phyloP scores from a whole-genome alignment of 1,140 invertebrate genomes.

The Lethrus apterus region DNA sequence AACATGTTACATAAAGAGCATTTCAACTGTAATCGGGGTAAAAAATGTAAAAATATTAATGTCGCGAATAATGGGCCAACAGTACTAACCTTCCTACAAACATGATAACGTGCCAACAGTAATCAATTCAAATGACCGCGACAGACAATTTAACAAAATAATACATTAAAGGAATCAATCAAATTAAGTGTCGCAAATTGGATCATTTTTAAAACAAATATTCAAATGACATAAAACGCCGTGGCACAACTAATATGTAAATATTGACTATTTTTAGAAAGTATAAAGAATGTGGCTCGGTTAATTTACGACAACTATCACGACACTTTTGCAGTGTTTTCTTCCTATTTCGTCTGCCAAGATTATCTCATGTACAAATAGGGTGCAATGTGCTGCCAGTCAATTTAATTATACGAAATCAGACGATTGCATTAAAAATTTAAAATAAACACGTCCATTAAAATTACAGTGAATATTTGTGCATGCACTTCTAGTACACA shows the following conservation, averaged over 20 bases:
- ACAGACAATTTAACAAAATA: slow-evolving; percentile 13
- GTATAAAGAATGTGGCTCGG: slow-evolving; percentile 13
- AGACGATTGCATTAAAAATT: too few species aligned
- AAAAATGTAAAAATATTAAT: too few species aligned
- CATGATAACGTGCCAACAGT: slow-evolving; percentile 19
- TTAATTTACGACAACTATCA: slow-evolving; percentile 1
- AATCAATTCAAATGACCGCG: slow-evolving; percentile 26
- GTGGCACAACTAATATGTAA: slow-evolving; percentile 3
- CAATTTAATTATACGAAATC: too few species aligned
- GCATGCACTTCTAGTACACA: too few species aligned
- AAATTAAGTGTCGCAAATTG: background rate
- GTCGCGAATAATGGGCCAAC: slow-evolving; percentile 12
- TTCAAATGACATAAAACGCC: too few species aligned
- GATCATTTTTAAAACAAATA: too few species aligned
- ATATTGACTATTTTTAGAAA: slow-evolving; percentile 16
- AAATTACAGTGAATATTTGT: too few species aligned
- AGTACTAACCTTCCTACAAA: slow-evolving; percentile 23
- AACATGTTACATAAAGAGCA: too few species aligned
- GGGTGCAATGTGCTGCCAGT: too few species aligned
- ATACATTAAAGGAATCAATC: slow-evolving; percentile 2
- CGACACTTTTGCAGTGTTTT: slow-evolving; percentile 6
- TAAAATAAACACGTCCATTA: too few species aligned
- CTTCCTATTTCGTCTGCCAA: slow-evolving; percentile 14
- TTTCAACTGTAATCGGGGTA: too few species aligned
- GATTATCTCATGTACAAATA: slow-evolving; percentile 13